Evolutionary conservation across 2,797 vertebrate species (phyloP).

Genomic region (Prionace glauca): DNA sequence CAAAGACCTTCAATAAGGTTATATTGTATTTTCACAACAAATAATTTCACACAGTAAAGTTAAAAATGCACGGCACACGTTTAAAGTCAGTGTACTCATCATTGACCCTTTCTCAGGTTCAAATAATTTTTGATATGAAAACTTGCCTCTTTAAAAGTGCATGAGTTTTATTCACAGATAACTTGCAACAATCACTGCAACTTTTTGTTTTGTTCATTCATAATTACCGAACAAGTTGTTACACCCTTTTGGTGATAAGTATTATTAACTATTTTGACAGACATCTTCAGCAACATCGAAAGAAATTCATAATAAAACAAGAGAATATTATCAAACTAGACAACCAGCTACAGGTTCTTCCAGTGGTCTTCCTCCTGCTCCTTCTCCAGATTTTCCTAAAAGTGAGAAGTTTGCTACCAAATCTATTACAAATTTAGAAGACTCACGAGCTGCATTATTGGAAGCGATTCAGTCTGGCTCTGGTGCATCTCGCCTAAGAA

Average conservation of each 20-base stretch:
- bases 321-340: slow-evolving; percentile 32
- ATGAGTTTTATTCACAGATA: background rate
- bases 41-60: background rate
- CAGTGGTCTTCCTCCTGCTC: slow-evolving; percentile 44
- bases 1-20: background rate
- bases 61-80: background rate
- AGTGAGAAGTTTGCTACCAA: slow-evolving; percentile 1
- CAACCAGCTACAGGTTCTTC: slow-evolving; percentile 41
- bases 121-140: background rate
- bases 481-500: slow-evolving; percentile 75
- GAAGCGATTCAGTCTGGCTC: slow-evolving; percentile 80
- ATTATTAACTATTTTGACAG: slow-evolving; percentile 53
- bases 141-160: background rate
- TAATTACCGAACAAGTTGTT: background rate
- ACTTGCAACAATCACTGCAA: background rate
- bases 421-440: background rate
- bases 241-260: background rate
- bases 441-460: slow-evolving; percentile 9
- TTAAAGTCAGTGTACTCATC: background rate
- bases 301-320: slow-evolving; percentile 63
- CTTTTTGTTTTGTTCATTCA: background rate
- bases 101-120: background rate
- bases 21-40: background rate
- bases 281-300: slow-evolving; percentile 68
- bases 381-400: slow-evolving; percentile 38